Evolutionary conservation across 1,140 invertebrate genomes (phyloP), one percentile per base, ranked within the genome.

Genomic region (Tetragnatha versicolor): DNA sequence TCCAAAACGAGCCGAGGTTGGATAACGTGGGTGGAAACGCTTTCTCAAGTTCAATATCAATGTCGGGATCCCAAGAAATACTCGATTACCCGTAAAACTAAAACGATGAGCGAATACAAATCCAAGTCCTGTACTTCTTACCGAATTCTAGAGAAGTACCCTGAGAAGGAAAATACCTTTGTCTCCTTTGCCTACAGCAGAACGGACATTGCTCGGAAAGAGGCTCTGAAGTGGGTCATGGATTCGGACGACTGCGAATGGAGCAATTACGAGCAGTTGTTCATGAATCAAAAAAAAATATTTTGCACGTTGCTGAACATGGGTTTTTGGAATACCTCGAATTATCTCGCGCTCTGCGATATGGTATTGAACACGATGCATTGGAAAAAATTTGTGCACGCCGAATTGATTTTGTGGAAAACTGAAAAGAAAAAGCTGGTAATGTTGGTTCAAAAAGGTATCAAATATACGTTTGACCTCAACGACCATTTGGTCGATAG

Each of bases 251-350:
- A 75, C 6, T 75, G 58, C 14, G 14, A 75, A 49, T 47, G 29
- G 33, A 58, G 61, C 2, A 49, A 75, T 27, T 61, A 25, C 4
- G 58, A 61, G 27, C 25, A 75, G 27, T 63, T 75, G 27, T 61
- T 75, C 22, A 75, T 61, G 2, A 63, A 20, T 6, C 70, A 75
- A 35, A 45, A 75, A 20, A 75, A 45, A 49, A 68, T 47, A 10
- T 68, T 47, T 29, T 25, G 17, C 17, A 9, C n/a, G 4, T 49
- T 75, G 35, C 10, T 75, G 7, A 75, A 75, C 63, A 45, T 61
- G 5, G 14, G 3, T 12, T 75, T 75, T 75, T 75, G 42, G 70
- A 33, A 75, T n/a, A n/a, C n/a, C n/a, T n/a, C n/a, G n/a, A n/a
- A n/a, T n/a, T n/a, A n/a, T n/a, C n/a, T n/a, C n/a, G n/a, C n/a